Conservation (phyloP, 2,113 vertebrate species). For the Verasper variegatus region DNA sequence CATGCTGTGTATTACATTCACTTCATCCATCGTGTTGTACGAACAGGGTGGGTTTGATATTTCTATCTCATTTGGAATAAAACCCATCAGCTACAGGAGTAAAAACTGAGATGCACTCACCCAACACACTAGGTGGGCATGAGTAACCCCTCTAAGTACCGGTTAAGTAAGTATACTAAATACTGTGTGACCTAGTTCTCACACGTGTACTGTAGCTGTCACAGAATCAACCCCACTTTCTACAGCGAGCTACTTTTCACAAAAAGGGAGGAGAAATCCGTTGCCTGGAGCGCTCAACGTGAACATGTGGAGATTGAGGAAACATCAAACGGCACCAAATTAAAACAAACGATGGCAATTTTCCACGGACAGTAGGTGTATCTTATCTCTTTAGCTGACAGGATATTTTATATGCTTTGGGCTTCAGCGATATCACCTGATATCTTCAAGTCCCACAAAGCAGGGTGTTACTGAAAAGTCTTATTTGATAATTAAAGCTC, state of each 20-base stretch:
- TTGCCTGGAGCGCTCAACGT: constrained; percentile 71
- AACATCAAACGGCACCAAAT: constrained; percentile 66
- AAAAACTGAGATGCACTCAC: constrained; percentile 19
- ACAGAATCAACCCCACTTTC: constrained; percentile 65
- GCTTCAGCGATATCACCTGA: constrained; percentile 48
- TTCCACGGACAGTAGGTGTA: constrained; percentile 64
- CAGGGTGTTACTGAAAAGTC: neutral
- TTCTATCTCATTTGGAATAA: neutral
- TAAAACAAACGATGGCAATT: constrained; percentile 69
- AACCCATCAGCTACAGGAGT: neutral
- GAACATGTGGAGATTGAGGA: constrained; percentile 71
- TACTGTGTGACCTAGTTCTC: constrained; percentile 73
- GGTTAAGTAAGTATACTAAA: constrained; percentile 65
- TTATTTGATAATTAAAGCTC: neutral
- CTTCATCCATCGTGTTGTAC: neutral
- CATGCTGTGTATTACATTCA: neutral
- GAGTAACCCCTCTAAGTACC: constrained; percentile 61
- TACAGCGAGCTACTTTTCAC: constrained; percentile 57
- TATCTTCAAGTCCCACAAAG: constrained; percentile 5
- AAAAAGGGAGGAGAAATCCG: constrained; percentile 70
- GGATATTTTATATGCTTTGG: constrained; percentile 22
- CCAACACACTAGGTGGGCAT: constrained; percentile 62
- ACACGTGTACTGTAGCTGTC: constrained; percentile 69
- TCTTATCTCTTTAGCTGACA: constrained; percentile 48
- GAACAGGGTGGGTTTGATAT: neutral